Evolutionary conservation across 1,140 invertebrate species (phyloP).

Genomic region (Drosophila pruinosa): DNA sequence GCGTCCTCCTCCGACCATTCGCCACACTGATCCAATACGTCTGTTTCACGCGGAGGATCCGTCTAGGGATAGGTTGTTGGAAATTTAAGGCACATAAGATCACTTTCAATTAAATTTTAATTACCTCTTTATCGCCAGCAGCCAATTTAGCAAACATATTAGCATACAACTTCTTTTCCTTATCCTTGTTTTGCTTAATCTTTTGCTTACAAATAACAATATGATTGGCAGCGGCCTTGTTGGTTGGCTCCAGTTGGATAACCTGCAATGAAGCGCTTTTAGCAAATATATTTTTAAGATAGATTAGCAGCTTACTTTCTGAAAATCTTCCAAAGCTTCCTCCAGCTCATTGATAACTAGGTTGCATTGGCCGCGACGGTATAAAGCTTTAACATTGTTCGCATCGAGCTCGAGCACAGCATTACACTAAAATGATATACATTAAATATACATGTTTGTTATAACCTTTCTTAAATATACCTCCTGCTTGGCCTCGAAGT

Average conservation of each 20-base stretch:
- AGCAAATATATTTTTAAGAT: neutral
- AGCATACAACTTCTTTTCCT: slow-evolving; percentile 95
- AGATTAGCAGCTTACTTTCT: slow-evolving; percentile 84
- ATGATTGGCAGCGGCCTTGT: slow-evolving; percentile 91
- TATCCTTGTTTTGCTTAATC: slow-evolving; percentile 89
- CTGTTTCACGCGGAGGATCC: slow-evolving; percentile 72
- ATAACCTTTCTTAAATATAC: slow-evolving; percentile 30
- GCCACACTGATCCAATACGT: slow-evolving; percentile 87
- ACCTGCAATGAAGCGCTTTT: slow-evolving; percentile 25
- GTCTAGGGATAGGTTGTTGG: slow-evolving; percentile 50
- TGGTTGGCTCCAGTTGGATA: slow-evolving; percentile 86
- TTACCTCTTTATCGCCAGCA: slow-evolving; percentile 90
- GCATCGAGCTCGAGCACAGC: slow-evolving; percentile 86
- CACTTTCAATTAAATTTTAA: neutral
- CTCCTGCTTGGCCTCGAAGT: slow-evolving; percentile 88
- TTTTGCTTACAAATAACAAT: slow-evolving; percentile 88
- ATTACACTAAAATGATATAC: slow-evolving; percentile 56
- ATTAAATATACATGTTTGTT: neutral
- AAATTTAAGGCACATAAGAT: neutral
- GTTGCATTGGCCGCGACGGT: slow-evolving; percentile 93
- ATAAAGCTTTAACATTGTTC: slow-evolving; percentile 94
- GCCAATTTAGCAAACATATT: slow-evolving; percentile 98
- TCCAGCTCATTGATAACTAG: slow-evolving; percentile 90
- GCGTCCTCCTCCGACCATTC: slow-evolving; percentile 87
- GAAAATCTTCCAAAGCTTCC: slow-evolving; percentile 91